Percentiles rank a stretch among this genome's conserved stretches.
phyloP scores from a whole-genome alignment of 2,888 invertebrate species.

The Aproaerema taeniolella region DNA sequence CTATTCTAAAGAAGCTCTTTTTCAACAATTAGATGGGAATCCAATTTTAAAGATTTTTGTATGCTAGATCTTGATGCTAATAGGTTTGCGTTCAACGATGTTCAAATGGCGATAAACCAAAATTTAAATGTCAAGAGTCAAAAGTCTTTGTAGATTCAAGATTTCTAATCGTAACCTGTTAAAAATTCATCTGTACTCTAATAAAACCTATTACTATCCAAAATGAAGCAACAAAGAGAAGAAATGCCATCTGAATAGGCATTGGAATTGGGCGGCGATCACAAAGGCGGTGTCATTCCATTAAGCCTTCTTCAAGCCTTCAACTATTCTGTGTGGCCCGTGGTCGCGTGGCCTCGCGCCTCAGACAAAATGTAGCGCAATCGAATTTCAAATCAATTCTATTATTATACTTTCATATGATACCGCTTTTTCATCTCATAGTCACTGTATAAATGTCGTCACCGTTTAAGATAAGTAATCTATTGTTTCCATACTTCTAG shows the following conservation, averaged over 20 bases:
- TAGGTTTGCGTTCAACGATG: too few relatives aligned
- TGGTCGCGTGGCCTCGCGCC: conserved; percentile 58
- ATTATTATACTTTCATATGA: conserved; percentile 25
- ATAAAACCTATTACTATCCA: conserved; percentile 74
- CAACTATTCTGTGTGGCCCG: conserved; percentile 67
- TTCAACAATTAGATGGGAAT: too few relatives aligned
- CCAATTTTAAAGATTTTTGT: too few relatives aligned
- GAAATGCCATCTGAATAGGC: conserved; percentile 77
- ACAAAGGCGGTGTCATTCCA: conserved; percentile 76
- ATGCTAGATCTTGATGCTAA: too few relatives aligned
- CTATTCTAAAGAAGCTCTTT: too few relatives aligned
- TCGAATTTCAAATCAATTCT: conserved; percentile 70
- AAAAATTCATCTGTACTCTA: conserved; percentile 64
- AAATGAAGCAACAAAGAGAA: conserved; percentile 75
- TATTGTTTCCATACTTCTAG: too few relatives aligned
- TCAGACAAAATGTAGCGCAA: conserved; percentile 47
- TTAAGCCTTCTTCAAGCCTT: conserved; percentile 74
- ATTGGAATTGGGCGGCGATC: conserved; percentile 75
- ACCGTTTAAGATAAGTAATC: conserved; percentile 3
- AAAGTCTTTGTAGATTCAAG: conserved; percentile 23
- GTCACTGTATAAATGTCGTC: conserved; percentile 4
- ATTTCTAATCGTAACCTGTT: conserved; percentile 55
- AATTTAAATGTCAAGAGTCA: too few relatives aligned
- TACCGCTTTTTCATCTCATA: conserved; percentile 8
- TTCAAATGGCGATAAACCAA: too few relatives aligned